These are phyloP conservation scores for Lophius americanus DNA, from an alignment of 2,797 vertebrate species.

Conservation along the genomic window DNA sequence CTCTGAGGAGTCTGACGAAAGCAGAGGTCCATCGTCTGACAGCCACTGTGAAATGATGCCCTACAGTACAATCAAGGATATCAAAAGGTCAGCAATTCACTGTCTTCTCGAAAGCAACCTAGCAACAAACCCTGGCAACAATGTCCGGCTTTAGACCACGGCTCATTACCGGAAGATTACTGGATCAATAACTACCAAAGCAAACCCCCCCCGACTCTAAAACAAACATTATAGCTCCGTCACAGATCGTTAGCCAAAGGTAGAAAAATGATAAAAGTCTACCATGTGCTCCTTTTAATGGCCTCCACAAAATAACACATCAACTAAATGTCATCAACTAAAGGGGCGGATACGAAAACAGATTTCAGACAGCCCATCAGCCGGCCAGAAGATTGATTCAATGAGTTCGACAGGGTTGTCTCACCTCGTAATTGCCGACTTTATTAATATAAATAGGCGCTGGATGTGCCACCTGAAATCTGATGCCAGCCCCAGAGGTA, in stretches of 20 bases:
- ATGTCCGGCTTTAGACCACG: background rate
- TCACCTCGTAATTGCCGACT: conserved; percentile 38
- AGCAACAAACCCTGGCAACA: conserved; percentile 14
- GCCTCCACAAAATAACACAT: conserved; percentile 38
- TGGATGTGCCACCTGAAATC: conserved; percentile 53
- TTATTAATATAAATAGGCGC: conserved; percentile 67
- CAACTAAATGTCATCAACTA: conserved; percentile 4
- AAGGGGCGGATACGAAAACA: conserved; percentile 37
- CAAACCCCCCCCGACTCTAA: background rate
- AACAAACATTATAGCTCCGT: conserved; percentile 7
- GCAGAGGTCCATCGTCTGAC: conserved; percentile 4
- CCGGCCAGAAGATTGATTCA: conserved; percentile 54
- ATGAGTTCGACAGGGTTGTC: conserved; percentile 50
- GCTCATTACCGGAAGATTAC: background rate
- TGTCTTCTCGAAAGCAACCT: conserved; percentile 19
- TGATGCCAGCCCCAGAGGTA: conserved; percentile 43
- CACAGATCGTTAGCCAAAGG: conserved; percentile 1
- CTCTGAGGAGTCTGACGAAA: background rate
- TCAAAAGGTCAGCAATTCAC: conserved; percentile 38
- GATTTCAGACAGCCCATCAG: conserved; percentile 24
- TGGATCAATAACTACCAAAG: conserved; percentile 6
- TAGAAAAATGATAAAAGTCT: conserved; percentile 11
- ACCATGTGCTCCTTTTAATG: conserved; percentile 35
- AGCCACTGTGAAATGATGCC: conserved; percentile 6
- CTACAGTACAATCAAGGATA: background rate